phyloP scores from a whole-genome alignment of 2,113 vertebrate species.

The Xenopus borealis region DNA sequence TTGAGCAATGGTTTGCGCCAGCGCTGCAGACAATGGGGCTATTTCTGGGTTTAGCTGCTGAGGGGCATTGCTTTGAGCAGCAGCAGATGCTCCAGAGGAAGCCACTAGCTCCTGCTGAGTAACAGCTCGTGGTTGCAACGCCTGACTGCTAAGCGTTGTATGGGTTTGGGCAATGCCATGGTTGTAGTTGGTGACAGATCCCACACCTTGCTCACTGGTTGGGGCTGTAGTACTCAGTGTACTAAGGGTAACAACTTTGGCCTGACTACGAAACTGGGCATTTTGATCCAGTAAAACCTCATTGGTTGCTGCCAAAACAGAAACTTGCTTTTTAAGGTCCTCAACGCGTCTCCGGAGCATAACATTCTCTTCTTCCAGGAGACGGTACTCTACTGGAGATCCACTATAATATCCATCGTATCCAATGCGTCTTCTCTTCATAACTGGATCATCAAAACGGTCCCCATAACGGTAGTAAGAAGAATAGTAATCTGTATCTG shows the following conservation, averaged over 20 bases:
- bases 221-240: constrained; percentile 71
- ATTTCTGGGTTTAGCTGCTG: constrained; percentile 90
- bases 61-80: constrained; percentile 74
- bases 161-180: constrained; percentile 96
- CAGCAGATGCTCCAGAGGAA: constrained; percentile 71
- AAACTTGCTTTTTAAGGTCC: constrained; percentile 93
- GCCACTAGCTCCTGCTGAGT: constrained; percentile 90
- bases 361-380: constrained; percentile 90
- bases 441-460: constrained; percentile 77
- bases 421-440: constrained; percentile 82
- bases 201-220: constrained; percentile 85
- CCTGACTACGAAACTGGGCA: constrained; percentile 90
- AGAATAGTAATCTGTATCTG: constrained; percentile 63
- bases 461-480: constrained; percentile 46
- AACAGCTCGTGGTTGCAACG: constrained; percentile 86
- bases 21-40: constrained; percentile 84
- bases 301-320: constrained; percentile 90
- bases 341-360: constrained; percentile 90
- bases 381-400: constrained; percentile 81
- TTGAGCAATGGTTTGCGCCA: constrained; percentile 93
- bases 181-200: constrained; percentile 90
- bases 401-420: constrained; percentile 72
- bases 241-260: constrained; percentile 91
- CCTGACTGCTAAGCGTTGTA: constrained; percentile 94
- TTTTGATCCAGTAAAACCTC: constrained; percentile 96